Evolutionary conservation across 2,888 invertebrate species (phyloP).

Genomic region (Acanthopleura granulata): DNA sequence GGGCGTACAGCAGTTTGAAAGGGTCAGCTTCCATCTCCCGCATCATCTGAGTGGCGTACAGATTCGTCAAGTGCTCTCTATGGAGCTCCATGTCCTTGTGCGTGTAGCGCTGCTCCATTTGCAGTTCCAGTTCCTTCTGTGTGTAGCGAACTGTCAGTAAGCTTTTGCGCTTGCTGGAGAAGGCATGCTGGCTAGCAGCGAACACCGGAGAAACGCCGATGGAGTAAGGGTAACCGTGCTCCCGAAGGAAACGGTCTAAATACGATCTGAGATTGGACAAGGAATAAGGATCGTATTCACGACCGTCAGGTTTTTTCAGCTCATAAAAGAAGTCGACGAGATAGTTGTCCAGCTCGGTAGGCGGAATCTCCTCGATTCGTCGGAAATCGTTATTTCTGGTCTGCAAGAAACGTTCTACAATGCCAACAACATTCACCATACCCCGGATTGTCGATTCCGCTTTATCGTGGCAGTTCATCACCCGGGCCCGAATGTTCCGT

Average conservation of each 20-base stretch:
- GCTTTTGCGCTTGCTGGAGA: not conserved
- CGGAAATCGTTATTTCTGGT: not conserved
- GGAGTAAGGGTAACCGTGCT: constrained; percentile 10
- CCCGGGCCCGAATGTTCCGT: not conserved
- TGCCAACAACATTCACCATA: constrained; percentile 13
- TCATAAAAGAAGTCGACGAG: constrained; percentile 1
- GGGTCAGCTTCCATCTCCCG: too few species aligned
- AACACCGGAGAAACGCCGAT: not conserved
- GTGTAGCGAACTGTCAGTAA: not conserved
- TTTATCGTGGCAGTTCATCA: not conserved
- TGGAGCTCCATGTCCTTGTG: too few species aligned
- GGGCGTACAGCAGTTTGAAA: too few species aligned
- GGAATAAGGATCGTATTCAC: constrained; percentile 15
- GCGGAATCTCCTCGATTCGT: not conserved
- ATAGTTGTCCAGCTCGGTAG: not conserved
- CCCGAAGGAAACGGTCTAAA: not conserved
- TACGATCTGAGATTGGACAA: constrained; percentile 11
- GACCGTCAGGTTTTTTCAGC: constrained; percentile 3
- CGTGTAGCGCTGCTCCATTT: not conserved
- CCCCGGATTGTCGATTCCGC: constrained; percentile 15
- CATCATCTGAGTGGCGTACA: too few species aligned
- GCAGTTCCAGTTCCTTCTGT: not conserved
- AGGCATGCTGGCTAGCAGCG: constrained; percentile 2
- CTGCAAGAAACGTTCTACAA: not conserved
- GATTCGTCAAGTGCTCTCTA: too few species aligned